Base-by-base conservation (phyloP, 2,797 vertebrate species). In the Neoniphon sammara region DNA sequence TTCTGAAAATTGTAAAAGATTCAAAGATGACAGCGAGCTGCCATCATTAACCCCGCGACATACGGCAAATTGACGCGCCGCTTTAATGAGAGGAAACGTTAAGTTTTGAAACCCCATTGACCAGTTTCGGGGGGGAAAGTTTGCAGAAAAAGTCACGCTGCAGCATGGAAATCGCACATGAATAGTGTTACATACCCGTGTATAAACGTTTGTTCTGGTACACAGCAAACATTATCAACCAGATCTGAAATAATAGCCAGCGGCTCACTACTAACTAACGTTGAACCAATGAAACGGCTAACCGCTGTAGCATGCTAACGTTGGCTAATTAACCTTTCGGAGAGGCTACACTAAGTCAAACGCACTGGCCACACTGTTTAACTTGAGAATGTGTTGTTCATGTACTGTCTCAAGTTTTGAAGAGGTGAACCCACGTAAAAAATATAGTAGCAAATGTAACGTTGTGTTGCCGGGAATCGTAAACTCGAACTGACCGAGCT, bases 271-370 rank as follows among this genome's bases (percentile, higher is more conserved):
- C 5, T 8, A 34, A 8, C 15, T 57, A 25, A 53, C 67, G 68
- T 65, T 70, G 21, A 42, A 55, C 61, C 76, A 78, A 47, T 21
- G 12, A 52, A 78, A 30, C 36, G 31, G 81, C 81, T 69, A 42
- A n/a, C 83, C 1, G 60, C 6, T 17, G 47, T 82, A 87, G 83
- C 85, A 5, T 70, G 80, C 84, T 78, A 80, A 65, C 1, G 52
- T 46, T 17, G 71, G 85, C 83, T 88, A 90, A 73, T 31, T 64
- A 62, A 52, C 44, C 63, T 8, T 54, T 64, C 21, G 20, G 1
- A 53, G 0, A 39, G 1, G 50, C 62, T 57, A 59, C 36, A 31
- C 4, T 2, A 25, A 60, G 8, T 15, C 15, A 77, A 68, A 34
- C 46, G 5, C 46, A n/a, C 18, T 49, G n/a, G 47, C n/a, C n/a